Evolutionary conservation across 2,797 vertebrate genomes (phyloP).

Genomic region (Stomatorhinus walkeri): DNA sequence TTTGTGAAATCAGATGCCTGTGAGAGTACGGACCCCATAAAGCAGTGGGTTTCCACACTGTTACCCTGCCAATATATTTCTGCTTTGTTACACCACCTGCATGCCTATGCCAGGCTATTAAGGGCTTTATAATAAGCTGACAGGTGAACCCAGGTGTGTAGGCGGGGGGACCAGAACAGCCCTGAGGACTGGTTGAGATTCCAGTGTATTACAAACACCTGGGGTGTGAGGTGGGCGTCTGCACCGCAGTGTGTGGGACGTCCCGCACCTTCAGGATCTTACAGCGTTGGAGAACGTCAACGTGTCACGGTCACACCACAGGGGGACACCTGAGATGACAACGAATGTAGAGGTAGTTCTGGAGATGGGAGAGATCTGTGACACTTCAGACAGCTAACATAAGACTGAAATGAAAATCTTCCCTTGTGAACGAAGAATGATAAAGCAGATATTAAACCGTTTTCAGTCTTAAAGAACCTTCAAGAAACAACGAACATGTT

Average conservation of each 20-base stretch:
- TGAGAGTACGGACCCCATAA: neutral
- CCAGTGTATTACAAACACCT: neutral
- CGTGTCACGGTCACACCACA: neutral
- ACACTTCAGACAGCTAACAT: neutral
- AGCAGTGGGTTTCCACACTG: neutral
- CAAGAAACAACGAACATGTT: neutral
- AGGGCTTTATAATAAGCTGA: neutral
- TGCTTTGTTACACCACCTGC: neutral
- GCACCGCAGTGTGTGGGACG: neutral
- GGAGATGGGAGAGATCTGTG: neutral
- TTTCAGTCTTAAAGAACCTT: neutral
- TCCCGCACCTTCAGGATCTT: neutral
- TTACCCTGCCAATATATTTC: neutral
- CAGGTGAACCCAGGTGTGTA: neutral
- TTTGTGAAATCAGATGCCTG: conserved; percentile 1
- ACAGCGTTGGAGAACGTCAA: neutral
- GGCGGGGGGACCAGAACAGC: neutral
- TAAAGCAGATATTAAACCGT: neutral
- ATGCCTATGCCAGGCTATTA: neutral
- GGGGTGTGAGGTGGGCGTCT: neutral
- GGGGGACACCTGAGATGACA: neutral
- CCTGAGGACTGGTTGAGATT: neutral
- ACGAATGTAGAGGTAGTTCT: neutral
- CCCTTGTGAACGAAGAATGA: neutral
- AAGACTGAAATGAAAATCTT: neutral